Evolutionary conservation across 2,797 vertebrate species (phyloP).

Genomic region (Pyrocephalus nanus): DNA sequence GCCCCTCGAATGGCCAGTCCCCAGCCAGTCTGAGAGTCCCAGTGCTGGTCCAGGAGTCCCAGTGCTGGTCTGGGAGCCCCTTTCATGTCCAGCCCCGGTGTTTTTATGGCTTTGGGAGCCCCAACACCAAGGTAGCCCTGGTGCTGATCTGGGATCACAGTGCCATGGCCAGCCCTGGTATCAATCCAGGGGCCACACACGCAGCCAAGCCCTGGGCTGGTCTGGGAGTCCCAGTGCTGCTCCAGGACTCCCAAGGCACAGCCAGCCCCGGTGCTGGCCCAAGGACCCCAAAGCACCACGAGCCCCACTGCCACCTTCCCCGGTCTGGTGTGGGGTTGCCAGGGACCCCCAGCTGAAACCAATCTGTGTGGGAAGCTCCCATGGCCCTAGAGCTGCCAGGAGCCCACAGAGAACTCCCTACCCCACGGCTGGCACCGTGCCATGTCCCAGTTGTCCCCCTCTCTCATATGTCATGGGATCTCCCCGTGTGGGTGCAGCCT

Average conservation of each 20-base stretch:
- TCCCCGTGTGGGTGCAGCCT: neutral
- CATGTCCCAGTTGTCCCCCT: neutral
- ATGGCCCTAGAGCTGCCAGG: accelerated
- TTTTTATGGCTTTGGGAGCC: neutral
- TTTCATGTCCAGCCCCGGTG: neutral
- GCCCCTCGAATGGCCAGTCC: neutral
- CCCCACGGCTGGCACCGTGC: neutral
- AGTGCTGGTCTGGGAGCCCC: neutral
- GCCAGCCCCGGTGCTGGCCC: accelerated
- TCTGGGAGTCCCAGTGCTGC: neutral
- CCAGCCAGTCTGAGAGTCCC: no score
- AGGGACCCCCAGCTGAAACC: neutral
- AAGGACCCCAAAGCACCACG: accelerated
- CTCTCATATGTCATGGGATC: accelerated
- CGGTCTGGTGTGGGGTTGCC: neutral
- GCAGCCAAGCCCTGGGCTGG: accelerated
- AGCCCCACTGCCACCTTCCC: neutral
- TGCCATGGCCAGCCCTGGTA: neutral
- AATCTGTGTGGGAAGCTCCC: neutral
- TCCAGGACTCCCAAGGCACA: neutral
- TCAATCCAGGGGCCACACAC: accelerated
- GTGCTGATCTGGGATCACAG: neutral
- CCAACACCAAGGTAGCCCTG: neutral
- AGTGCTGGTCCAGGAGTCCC: neutral
- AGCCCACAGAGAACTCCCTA: neutral